Base-by-base conservation (phyloP, 2,888 invertebrate genomes). In the Horisme vitalbata region DNA sequence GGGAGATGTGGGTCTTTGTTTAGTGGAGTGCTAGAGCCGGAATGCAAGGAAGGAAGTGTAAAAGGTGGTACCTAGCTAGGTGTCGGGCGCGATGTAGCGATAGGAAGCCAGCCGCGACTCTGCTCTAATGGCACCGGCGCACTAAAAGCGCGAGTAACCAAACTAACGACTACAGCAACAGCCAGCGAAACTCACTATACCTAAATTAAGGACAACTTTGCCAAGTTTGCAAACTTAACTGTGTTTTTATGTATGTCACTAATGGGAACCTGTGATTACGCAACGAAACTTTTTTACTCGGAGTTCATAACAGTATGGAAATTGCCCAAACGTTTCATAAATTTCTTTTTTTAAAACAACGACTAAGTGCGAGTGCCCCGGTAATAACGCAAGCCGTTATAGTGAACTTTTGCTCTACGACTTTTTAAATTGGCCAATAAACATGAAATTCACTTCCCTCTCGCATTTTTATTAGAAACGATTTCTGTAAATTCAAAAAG, bases 81-180 rank as follows among this genome's bases (percentile, higher is more conserved):
- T 34, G 21, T 18, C 21, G 10, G 26, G 14, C 37, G 35, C 28
- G 32, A 47, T 71, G 66, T 66, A 51, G 36, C 43, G 52, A 50
- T 59, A 59, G 59, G 60, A 59, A 62, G 59, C 59, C 62, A 62
- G 59, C 59, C 62, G 52, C 61, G 57, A 62, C 57, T 65, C 52
- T 49, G 60, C 51, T 59, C 63, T 59, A 71, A 75, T 65, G 52
- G 61, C 57, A 61, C 59, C 62, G 56, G 65, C 53, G 55, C 49
- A 56, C 45, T 56, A 65, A 64, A 61, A 65, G 61, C 61, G 63
- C 62, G 58, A 74, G 67, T 70, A 69, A 68, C 67, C 62, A 57
- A 71, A 70, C 70, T 75, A 75, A 78, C 72, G 74, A 79, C 69
- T 69, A 59, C 56, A 65, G 67, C 69, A 74, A 79, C 77, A 74